A percentile compares a stretch with the other conserved stretches of the same genome.
These are phyloP conservation scores for Drosophila albomicans DNA, from an alignment of 1,140 invertebrate species.

Conservation along the genomic window DNA sequence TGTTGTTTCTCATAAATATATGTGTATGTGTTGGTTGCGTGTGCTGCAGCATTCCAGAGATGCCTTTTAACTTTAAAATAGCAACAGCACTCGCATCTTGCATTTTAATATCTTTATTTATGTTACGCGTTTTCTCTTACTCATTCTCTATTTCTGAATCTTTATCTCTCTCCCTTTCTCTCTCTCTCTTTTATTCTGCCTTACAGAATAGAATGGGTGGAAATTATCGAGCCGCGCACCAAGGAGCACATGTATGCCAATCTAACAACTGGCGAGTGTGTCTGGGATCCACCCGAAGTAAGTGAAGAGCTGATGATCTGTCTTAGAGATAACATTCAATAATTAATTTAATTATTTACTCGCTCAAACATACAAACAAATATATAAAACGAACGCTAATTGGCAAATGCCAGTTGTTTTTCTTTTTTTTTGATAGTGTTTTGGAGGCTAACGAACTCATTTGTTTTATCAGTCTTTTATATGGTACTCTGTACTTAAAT, in stretches of 20 bases:
- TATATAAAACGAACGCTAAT: constrained; percentile 18
- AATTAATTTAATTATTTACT: constrained; percentile 39
- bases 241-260: constrained; percentile 99
- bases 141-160: constrained; percentile 28
- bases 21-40: constrained; percentile 5
- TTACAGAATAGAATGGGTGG: constrained; percentile 93
- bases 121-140: constrained; percentile 55
- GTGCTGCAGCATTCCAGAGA: constrained; percentile 64
- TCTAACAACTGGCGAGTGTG: constrained; percentile 98
- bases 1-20: constrained; percentile 30
- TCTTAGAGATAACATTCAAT: constrained; percentile 10
- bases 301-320: constrained; percentile 40
- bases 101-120: constrained; percentile 76
- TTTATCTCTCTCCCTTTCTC: constrained; percentile 3
- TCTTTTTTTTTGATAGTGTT: not conserved
- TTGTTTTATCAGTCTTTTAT: constrained; percentile 15
- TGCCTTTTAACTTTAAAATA: constrained; percentile 71
- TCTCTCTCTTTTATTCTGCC: constrained; percentile 19
- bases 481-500: too few relatives aligned
- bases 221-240: constrained; percentile 99
- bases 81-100: constrained; percentile 65
- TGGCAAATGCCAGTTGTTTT: constrained; percentile 28
- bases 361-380: constrained; percentile 33
- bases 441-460: constrained; percentile 37
- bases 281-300: constrained; percentile 97